Evolutionary conservation across 1,140 invertebrate species (phyloP).

Genomic region (Pogonomyrmex barbatus): DNA sequence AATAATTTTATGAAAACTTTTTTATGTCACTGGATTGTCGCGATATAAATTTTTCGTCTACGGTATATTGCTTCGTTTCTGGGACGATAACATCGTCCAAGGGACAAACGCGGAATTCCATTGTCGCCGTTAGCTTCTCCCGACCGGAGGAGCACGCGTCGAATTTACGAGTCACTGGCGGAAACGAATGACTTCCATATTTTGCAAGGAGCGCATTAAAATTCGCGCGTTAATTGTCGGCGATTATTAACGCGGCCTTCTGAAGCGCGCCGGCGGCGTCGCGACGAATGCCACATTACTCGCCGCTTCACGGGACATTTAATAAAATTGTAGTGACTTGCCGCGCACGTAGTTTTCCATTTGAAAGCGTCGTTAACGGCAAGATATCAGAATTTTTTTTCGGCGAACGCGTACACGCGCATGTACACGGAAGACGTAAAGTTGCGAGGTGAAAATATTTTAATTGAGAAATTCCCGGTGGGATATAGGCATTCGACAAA

Average conservation of each 20-base stretch:
- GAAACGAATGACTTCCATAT: slow-evolving; percentile 72
- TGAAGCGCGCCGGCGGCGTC: not conserved
- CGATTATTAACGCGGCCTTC: slow-evolving; percentile 43
- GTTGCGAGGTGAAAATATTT: slow-evolving; percentile 39
- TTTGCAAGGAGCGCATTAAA: slow-evolving; percentile 67
- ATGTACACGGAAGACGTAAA: not conserved
- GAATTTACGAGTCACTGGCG: slow-evolving; percentile 65
- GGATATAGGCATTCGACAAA: not conserved
- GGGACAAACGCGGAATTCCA: slow-evolving; percentile 40
- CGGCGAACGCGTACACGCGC: not conserved
- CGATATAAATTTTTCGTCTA: slow-evolving; percentile 33
- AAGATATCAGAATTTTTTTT: slow-evolving; percentile 28
- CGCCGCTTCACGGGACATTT: slow-evolving; percentile 58
- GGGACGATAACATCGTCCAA: slow-evolving; percentile 34
- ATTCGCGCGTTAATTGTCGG: slow-evolving; percentile 42
- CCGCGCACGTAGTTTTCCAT: not conserved
- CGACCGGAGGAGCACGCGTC: slow-evolving; percentile 27
- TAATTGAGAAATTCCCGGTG: slow-evolving; percentile 52
- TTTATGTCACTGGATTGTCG: not conserved
- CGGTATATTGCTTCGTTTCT: slow-evolving; percentile 31
- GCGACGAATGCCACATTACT: not conserved
- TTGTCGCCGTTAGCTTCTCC: slow-evolving; percentile 52
- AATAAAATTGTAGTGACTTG: slow-evolving; percentile 19
- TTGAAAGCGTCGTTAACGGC: slow-evolving; percentile 25
- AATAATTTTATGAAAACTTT: not conserved